Conservation (phyloP, 2,797 vertebrate genomes). For the Poecile montanus region DNA sequence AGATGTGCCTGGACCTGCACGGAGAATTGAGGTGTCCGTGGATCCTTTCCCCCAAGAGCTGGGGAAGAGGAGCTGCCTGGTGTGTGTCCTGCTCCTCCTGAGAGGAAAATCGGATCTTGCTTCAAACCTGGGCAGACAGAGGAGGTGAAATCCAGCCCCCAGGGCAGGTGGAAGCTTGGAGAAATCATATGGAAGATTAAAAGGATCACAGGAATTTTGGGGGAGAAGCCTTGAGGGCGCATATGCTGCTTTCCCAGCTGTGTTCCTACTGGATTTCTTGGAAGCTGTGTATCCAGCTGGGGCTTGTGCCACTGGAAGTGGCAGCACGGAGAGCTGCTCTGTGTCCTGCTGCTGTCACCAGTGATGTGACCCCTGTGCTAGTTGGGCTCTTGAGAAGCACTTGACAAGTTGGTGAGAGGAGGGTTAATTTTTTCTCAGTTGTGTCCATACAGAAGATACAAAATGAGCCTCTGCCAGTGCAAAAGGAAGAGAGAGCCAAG, state of each 20-base stretch:
- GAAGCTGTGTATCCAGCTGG: neutral
- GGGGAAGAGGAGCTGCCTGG: neutral
- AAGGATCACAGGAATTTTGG: neutral
- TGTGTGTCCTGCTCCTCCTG: neutral
- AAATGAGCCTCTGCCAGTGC: neutral
- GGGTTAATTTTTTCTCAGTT: neutral
- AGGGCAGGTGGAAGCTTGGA: neutral
- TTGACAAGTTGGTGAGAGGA: neutral
- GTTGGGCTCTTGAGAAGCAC: neutral
- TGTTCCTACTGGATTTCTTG: neutral
- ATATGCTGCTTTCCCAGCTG: accelerated
- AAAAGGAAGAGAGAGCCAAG: neutral
- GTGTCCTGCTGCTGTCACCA: neutral
- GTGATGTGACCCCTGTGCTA: accelerated
- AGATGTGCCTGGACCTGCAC: neutral
- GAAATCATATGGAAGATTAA: neutral
- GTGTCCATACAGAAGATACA: neutral
- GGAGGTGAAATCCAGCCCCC: neutral
- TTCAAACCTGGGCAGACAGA: neutral
- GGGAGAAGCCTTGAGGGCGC: neutral
- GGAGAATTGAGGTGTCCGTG: neutral
- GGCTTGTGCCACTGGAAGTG: too few species aligned
- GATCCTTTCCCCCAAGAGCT: neutral
- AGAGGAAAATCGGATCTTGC: neutral
- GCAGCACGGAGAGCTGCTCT: neutral